Percentiles rank a stretch among this genome's conserved stretches.
These are phyloP conservation scores for Colinus virginianus DNA, from an alignment of 2,113 vertebrate species.

Conservation along the genomic window DNA sequence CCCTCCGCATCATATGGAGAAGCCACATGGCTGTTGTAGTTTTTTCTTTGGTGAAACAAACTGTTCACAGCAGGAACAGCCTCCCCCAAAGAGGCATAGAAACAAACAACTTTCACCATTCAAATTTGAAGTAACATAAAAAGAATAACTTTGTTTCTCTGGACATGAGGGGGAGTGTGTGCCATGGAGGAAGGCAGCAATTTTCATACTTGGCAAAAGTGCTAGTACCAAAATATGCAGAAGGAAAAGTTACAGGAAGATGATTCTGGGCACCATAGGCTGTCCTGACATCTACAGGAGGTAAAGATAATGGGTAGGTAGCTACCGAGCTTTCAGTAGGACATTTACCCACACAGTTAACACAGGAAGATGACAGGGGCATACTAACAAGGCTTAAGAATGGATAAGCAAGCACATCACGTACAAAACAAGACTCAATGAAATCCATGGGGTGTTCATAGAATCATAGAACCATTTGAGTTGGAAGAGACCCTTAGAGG, in stretches of 20 bases:
- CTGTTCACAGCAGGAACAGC: background rate
- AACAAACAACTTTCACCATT: slow-evolving; percentile 54
- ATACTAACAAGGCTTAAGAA: background rate
- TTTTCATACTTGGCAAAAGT: slow-evolving; percentile 40
- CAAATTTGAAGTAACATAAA: slow-evolving; percentile 34
- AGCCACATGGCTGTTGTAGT: background rate
- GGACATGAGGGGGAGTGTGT: background rate
- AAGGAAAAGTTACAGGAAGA: background rate
- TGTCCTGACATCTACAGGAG: background rate
- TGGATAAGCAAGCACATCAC: background rate
- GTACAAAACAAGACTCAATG: background rate
- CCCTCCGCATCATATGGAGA: background rate
- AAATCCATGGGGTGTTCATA: background rate
- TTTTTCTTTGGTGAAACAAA: background rate
- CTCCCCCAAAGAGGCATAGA: slow-evolving; percentile 42
- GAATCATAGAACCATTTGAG: no score
- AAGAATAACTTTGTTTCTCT: background rate
- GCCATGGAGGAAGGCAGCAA: slow-evolving; percentile 44
- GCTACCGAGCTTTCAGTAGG: background rate
- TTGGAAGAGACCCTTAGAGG: no score
- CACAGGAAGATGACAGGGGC: background rate
- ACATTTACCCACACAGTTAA: background rate
- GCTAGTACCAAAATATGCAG: slow-evolving; percentile 40
- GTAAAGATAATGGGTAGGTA: background rate
- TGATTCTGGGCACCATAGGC: background rate